A percentile compares a stretch with the other conserved stretches of the same genome.
phyloP scores from a whole-genome alignment of 2,797 vertebrate species.

The Craterocephalus amniculus region DNA sequence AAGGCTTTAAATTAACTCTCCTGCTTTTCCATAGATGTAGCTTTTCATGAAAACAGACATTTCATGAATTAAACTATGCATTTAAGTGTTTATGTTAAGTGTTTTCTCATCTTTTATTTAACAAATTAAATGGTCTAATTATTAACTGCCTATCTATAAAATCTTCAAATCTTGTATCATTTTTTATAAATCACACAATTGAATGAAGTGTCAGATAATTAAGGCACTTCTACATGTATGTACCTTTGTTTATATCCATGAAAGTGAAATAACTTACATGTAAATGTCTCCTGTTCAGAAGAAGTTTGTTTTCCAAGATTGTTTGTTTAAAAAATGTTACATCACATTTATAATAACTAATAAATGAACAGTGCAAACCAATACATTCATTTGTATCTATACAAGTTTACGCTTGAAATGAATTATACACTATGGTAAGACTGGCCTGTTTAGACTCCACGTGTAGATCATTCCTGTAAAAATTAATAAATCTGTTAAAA shows the following conservation, averaged over 20 bases:
- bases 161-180: not conserved
- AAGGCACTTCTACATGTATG: not conserved
- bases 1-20: not conserved
- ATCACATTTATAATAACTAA: conserved; percentile 6
- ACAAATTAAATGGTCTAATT: not conserved
- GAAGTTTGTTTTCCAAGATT: not conserved
- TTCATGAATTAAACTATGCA: conserved; percentile 5
- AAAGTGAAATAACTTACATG: conserved; percentile 7
- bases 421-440: not conserved
- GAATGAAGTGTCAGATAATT: conserved; percentile 5
- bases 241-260: conserved; percentile 20
- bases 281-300: not conserved
- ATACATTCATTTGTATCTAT: not conserved
- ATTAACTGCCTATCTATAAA: not conserved
- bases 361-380: not conserved
- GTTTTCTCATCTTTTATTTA: not conserved
- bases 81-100: conserved; percentile 7
- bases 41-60: not conserved
- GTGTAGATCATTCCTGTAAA: not conserved
- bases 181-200: not conserved
- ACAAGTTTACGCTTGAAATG: not conserved
- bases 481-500: not conserved
- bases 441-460: not conserved
- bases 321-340: not conserved
- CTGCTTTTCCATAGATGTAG: not conserved